Conservation (phyloP, 2,888 invertebrate species). For the Zaprionus lineosus region DNA sequence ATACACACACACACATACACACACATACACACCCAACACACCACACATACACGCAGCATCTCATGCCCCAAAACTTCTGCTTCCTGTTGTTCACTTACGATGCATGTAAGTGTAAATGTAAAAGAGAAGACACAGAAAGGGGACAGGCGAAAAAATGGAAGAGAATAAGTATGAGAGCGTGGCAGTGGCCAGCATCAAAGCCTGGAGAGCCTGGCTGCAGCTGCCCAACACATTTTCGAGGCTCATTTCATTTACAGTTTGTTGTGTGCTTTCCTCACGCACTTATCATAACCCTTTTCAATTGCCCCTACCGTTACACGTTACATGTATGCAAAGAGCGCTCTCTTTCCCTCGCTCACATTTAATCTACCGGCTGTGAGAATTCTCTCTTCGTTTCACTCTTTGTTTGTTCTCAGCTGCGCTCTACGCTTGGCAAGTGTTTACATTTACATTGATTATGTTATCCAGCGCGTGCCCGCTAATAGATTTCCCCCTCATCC, state of each 20-base stretch:
- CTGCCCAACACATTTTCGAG: slow-evolving; percentile 51
- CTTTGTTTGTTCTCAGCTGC: slow-evolving; percentile 11
- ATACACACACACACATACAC: slow-evolving; percentile 24
- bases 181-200: slow-evolving; percentile 2
- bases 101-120: slow-evolving; percentile 30
- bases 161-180: slow-evolving; percentile 5
- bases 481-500: slow-evolving; percentile 63
- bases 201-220: slow-evolving; percentile 42
- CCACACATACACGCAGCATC: slow-evolving; percentile 39
- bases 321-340: no score
- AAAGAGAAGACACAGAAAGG: no score
- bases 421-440: slow-evolving; percentile 36
- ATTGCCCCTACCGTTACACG: slow-evolving; percentile 23
- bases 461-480: slow-evolving; percentile 65
- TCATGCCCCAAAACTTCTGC: slow-evolving; percentile 58
- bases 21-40: slow-evolving; percentile 15
- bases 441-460: slow-evolving; percentile 75
- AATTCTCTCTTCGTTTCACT: slow-evolving; percentile 12
- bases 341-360: slow-evolving; percentile 27
- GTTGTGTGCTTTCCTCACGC: slow-evolving; percentile 33
- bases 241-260: slow-evolving; percentile 61
- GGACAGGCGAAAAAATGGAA: no score
- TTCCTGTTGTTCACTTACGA: slow-evolving; percentile 63
- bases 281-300: slow-evolving; percentile 57
- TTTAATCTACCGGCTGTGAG: slow-evolving; percentile 24